These are phyloP conservation scores for Campylomormyrus numenius DNA, from an alignment of 2,113 vertebrate genomes.

Conservation along the genomic window DNA sequence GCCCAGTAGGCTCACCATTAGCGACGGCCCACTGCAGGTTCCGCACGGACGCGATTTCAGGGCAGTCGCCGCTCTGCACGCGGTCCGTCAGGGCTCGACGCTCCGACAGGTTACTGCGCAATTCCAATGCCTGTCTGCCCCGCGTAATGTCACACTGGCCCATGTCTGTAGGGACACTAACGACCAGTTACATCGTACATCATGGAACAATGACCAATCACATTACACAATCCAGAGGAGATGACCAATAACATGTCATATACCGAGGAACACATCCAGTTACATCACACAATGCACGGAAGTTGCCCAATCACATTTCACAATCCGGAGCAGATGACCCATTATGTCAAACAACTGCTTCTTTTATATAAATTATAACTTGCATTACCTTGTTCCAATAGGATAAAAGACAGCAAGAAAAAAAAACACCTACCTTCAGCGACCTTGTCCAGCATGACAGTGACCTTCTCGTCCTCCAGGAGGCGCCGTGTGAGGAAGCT, in stretches of 20 bases:
- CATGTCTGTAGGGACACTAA: conserved; percentile 62
- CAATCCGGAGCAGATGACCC: background rate
- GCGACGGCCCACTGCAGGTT: conserved; percentile 80
- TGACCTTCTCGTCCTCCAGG: conserved; percentile 76
- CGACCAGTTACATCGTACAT: background rate
- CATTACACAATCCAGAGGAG: background rate
- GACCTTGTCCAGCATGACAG: conserved; percentile 75
- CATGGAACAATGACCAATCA: background rate
- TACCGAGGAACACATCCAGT: background rate
- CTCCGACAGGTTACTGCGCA: conserved; percentile 77
- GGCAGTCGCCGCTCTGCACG: conserved; percentile 45
- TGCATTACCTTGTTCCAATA: background rate
- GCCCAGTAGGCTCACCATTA: conserved; percentile 54
- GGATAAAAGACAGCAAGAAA: too few relatives aligned
- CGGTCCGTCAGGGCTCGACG: conserved; percentile 68
- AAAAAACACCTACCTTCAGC: conserved; percentile 62
- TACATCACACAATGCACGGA: background rate
- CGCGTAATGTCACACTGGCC: conserved; percentile 65
- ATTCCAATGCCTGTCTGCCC: conserved; percentile 75
- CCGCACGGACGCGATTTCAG: conserved; percentile 58
- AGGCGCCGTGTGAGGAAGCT: conserved; percentile 69
- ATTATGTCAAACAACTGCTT: background rate
- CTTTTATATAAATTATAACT: background rate
- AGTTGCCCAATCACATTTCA: background rate
- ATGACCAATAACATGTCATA: background rate